Evolutionary conservation across 2,113 vertebrate species (phyloP).

Genomic region (Xyliphius kryptos): DNA sequence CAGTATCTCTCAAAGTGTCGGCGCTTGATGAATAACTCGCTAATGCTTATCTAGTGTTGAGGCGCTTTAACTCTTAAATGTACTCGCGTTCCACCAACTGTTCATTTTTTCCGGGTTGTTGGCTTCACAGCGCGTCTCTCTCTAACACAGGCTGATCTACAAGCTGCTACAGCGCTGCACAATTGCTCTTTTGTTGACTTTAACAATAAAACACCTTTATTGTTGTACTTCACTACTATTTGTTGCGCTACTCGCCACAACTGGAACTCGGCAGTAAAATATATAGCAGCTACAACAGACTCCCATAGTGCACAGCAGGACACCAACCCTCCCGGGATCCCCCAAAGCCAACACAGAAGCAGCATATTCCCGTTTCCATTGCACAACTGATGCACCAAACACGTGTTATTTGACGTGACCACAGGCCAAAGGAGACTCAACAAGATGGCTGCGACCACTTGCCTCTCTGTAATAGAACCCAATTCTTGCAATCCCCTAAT

Average conservation of each 20-base stretch:
- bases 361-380: too few species aligned
- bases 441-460: too few species aligned
- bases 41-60: constrained; percentile 30
- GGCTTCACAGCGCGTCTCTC: background rate
- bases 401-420: too few species aligned
- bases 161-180: background rate
- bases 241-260: background rate
- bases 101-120: constrained; percentile 1
- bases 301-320: too few species aligned
- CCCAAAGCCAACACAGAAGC: too few species aligned
- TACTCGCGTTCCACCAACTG: constrained; percentile 2
- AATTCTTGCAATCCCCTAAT: too few species aligned
- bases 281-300: background rate
- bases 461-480: too few species aligned
- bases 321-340: too few species aligned
- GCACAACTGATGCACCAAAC: too few species aligned
- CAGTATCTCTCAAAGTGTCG: constrained; percentile 23
- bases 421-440: too few species aligned
- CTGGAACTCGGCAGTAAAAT: background rate
- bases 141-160: background rate
- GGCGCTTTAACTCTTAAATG: constrained; percentile 25
- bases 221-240: background rate
- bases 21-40: constrained; percentile 33
- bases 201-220: background rate
- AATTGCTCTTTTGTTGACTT: background rate